phyloP scores from a whole-genome alignment of 2,797 vertebrate genomes.

The Rhinoraja longicauda region DNA sequence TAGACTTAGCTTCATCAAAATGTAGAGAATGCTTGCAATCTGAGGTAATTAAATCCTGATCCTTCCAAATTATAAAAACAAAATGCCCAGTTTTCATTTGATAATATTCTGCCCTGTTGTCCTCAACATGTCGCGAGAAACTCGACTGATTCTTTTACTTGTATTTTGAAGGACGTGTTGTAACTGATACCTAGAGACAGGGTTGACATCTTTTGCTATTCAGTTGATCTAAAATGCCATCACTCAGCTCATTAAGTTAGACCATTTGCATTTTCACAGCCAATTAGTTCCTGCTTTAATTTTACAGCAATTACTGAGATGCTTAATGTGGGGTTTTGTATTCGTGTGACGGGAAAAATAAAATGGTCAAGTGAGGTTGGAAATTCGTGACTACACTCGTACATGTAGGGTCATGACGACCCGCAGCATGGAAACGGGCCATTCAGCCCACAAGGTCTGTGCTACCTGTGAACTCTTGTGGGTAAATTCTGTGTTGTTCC shows the following conservation, averaged over 20 bases:
- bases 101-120: not conserved
- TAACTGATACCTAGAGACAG: not conserved
- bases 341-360: not conserved
- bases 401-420: too few species aligned
- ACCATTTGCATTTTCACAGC: not conserved
- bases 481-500: not conserved
- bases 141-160: not conserved
- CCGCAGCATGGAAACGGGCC: too few species aligned
- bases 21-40: not conserved
- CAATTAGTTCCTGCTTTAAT: not conserved
- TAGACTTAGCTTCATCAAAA: not conserved
- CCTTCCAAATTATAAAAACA: not conserved
- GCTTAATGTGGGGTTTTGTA: not conserved
- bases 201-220: not conserved
- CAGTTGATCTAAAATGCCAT: not conserved
- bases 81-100: not conserved
- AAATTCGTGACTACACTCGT: not conserved
- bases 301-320: not conserved
- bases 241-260: not conserved
- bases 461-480: too few species aligned
- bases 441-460: too few species aligned
- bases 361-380: not conserved
- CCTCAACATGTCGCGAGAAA: not conserved
- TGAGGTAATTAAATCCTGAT: not conserved
- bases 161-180: not conserved